Evolutionary conservation across 2,797 vertebrate genomes (phyloP), one percentile per base, ranked within the genome.

Genomic region (Cheirogaleus major): DNA sequence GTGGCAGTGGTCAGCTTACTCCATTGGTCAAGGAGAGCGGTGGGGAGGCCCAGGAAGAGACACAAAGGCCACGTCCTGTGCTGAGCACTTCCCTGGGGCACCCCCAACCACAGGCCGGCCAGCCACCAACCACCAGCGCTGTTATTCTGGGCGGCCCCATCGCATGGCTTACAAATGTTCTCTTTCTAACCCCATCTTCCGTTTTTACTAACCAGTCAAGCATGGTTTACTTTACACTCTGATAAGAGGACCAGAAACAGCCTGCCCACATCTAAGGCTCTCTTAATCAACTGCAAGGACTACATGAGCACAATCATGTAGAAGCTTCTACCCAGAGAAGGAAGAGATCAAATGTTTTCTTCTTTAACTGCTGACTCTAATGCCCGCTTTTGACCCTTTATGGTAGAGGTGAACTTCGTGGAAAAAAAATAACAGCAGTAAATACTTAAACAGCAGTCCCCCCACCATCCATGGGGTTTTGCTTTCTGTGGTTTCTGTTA

Each of bases 241-340:
- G 85, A 35, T 67, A 22, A 89, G 38, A 67, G 78, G 22, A 35
- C 91, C 41, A 96, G 78, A 94, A 93, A 70, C 43, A 70, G n/a
- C 25, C 91, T 96, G 95, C 17, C 23, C 52, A 63, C 8, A 95
- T 61, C 65, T 92, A 75, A 84, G 76, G 23, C 0, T 0, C 85
- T 14, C 90, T 95, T 85, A 70, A 89, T 95, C 35, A 63, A 59
- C 14, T 63, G 43, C 73, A 89, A 93, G 43, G 63, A 82, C 82
- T n/a, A 48, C 79, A n/a, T 9, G 61, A 73, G 57, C 45, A 82
- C 57, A 17, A 23, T 22, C 0, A 13, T 3, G 38, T 12, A 41
- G 76, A 69, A 57, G 72, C 69, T 93, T 96, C 67, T 48, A 45
- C 45, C 63, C 32, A 35, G 38, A 30, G 52, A 41, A 94, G 78